phyloP scores from a whole-genome alignment of 2,888 invertebrate genomes.

The Hetaerina titia region DNA sequence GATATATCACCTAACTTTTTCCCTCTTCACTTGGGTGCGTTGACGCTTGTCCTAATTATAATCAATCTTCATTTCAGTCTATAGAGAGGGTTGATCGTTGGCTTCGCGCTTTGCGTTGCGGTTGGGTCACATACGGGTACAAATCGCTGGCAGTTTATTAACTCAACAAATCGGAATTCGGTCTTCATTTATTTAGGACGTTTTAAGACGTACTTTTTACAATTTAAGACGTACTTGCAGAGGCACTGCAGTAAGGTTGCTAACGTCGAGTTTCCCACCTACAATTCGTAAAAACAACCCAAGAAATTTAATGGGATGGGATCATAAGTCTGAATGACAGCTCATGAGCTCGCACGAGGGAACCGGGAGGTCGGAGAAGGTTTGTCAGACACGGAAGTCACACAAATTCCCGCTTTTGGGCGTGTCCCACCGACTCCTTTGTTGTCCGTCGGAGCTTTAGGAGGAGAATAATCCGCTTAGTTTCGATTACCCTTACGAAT shows the following conservation, averaged over 20 bases:
- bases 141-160: neutral
- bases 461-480: neutral
- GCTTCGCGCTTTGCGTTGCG: no score
- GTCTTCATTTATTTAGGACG: no score
- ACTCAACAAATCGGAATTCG: neutral
- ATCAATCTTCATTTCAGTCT: no score
- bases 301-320: neutral
- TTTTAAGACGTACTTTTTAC: neutral
- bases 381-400: neutral
- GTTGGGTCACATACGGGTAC: no score
- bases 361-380: neutral
- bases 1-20: no score
- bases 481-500: neutral
- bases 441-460: neutral
- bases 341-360: neutral
- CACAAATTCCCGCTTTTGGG: neutral
- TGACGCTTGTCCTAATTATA: no score
- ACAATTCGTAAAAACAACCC: neutral
- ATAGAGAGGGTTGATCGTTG: no score
- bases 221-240: neutral
- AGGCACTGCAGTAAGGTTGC: neutral
- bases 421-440: neutral
- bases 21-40: no score
- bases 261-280: neutral
- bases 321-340: slow-evolving; percentile 15